Percentiles rank a stretch among this genome's conserved stretches.
Evolutionary conservation across 2,888 invertebrate species (phyloP).

Genomic region (Ophion obscuratus): DNA sequence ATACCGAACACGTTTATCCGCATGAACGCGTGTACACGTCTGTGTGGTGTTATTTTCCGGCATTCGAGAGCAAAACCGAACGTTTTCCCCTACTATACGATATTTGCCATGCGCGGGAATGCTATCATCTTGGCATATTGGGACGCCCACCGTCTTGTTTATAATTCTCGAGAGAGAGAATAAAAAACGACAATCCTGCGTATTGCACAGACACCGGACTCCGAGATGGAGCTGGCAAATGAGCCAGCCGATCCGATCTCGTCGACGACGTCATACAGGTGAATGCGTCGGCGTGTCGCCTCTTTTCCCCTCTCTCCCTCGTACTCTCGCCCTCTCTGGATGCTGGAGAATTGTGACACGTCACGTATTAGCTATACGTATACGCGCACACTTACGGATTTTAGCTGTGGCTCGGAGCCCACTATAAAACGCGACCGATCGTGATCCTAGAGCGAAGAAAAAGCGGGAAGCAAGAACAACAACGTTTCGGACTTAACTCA

Average conservation of each 20-base stretch:
- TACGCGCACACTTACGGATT: conserved; percentile 10
- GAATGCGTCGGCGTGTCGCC: conserved; percentile 78
- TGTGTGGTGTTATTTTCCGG: conserved; percentile 30
- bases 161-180: conserved; percentile 73
- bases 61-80: conserved; percentile 30
- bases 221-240: conserved; percentile 63
- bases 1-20: conserved; percentile 18
- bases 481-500: not conserved
- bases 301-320: conserved; percentile 44
- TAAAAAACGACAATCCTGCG: conserved; percentile 33
- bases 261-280: conserved; percentile 81
- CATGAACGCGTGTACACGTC: not conserved
- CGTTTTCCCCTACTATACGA: conserved; percentile 42
- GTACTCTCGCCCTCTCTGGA: conserved; percentile 5
- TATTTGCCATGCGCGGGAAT: conserved; percentile 33
- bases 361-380: conserved; percentile 19
- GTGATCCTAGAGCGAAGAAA: conserved; percentile 30
- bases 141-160: conserved; percentile 77
- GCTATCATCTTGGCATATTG: conserved; percentile 50
- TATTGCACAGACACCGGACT: conserved; percentile 17
- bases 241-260: conserved; percentile 73
- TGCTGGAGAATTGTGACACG: conserved; percentile 45
- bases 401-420: conserved; percentile 30
- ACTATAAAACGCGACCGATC: conserved; percentile 46
- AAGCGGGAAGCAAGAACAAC: conserved; percentile 32